Conservation (phyloP, 2,113 vertebrate species). For the Salvelinus namaycush region DNA sequence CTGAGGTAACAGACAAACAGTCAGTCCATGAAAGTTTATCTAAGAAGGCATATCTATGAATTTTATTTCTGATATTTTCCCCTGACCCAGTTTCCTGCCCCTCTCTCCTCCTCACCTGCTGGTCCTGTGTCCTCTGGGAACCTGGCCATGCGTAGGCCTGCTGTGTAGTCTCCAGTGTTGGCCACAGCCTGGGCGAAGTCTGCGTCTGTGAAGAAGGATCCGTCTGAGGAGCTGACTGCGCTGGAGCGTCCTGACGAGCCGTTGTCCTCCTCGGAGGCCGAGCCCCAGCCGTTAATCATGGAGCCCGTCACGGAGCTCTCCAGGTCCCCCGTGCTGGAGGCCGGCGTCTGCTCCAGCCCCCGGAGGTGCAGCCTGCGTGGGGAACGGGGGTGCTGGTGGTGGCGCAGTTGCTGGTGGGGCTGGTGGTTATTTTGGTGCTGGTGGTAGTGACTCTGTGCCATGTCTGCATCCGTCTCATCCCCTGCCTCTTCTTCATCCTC, state of each 20-base stretch:
- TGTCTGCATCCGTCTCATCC: constrained; percentile 76
- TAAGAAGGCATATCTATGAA: too few relatives aligned
- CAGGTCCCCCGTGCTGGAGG: constrained; percentile 88
- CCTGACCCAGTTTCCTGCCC: neutral
- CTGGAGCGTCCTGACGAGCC: constrained; percentile 92
- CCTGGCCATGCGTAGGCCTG: constrained; percentile 81
- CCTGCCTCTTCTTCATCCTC: constrained; percentile 31
- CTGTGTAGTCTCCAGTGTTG: constrained; percentile 80
- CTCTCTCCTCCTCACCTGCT: constrained; percentile 38
- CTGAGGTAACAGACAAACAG: constrained; percentile 60
- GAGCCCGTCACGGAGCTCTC: constrained; percentile 93
- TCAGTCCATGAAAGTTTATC: neutral
- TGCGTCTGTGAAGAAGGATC: constrained; percentile 92
- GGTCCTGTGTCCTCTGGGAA: constrained; percentile 75
- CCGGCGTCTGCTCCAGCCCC: constrained; percentile 89
- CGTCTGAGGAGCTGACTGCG: constrained; percentile 87
- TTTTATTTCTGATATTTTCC: too few relatives aligned
- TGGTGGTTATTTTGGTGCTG: constrained; percentile 48
- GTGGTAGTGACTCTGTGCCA: constrained; percentile 68
- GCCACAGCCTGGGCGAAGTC: constrained; percentile 91
- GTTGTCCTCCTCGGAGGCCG: constrained; percentile 91
- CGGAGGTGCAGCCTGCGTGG: constrained; percentile 80
- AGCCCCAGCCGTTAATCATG: constrained; percentile 98
- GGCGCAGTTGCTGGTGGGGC: constrained; percentile 21
- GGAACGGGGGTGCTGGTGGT: constrained; percentile 44